A percentile compares a stretch with the other conserved stretches of the same genome.
Conservation (phyloP, 2,113 vertebrate species). For the Menura novaehollandiae region DNA sequence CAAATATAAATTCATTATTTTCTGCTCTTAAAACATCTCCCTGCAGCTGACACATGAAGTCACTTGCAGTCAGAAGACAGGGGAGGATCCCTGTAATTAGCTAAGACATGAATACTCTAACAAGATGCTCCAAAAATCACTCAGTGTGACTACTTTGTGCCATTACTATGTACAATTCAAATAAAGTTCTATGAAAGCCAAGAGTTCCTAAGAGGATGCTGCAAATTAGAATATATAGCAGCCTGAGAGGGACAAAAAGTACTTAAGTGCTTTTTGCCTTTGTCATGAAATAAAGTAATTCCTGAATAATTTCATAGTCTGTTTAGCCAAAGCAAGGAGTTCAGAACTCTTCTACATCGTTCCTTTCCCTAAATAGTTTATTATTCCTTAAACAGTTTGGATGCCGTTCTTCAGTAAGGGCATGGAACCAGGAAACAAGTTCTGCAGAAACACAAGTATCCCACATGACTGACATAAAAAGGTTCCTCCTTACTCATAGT, state of each 20-base stretch:
- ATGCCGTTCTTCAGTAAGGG: not conserved
- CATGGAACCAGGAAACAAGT: not conserved
- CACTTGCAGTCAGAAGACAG: not conserved
- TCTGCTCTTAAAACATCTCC: not conserved
- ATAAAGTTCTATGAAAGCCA: not conserved
- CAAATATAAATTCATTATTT: not conserved
- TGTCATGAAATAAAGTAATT: not conserved
- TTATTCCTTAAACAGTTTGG: not conserved
- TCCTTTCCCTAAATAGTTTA: not conserved
- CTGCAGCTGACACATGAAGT: not conserved
- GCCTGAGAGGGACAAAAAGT: not conserved
- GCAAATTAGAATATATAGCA: not conserved
- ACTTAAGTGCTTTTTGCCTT: not conserved
- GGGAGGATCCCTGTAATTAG: not conserved
- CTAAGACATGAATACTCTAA: not conserved
- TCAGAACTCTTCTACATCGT: not conserved
- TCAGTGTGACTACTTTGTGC: not conserved
- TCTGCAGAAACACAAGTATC: not conserved
- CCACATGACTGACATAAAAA: not conserved
- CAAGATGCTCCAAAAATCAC: not conserved
- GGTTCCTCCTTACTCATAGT: not conserved
- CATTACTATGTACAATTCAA: not conserved
- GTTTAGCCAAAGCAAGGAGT: not conserved
- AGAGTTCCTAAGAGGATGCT: not conserved
- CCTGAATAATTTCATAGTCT: not conserved